Percentiles rank a stretch among this genome's conserved stretches.
These are phyloP conservation scores for Mesitornis unicolor DNA, from an alignment of 2,113 vertebrate genomes.

Conservation along the genomic window DNA sequence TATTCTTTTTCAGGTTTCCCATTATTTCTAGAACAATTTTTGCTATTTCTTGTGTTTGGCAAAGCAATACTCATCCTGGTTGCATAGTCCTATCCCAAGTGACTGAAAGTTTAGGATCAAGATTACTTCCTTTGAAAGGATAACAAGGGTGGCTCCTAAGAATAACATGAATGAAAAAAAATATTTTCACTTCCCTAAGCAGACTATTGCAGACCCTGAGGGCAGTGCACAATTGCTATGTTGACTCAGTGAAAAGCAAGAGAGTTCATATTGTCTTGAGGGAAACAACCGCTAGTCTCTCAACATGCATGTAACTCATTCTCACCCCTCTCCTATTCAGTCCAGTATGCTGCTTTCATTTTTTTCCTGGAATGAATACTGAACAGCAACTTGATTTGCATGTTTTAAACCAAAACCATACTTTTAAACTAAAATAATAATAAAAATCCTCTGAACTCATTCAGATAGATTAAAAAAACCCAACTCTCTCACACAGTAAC, in stretches of 20 bases:
- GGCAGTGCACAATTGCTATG: neutral
- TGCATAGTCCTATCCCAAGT: neutral
- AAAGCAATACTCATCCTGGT: neutral
- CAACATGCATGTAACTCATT: neutral
- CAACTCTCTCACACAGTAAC: neutral
- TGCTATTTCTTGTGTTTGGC: neutral
- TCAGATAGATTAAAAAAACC: neutral
- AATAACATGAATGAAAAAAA: constrained; percentile 28
- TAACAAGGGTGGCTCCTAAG: neutral
- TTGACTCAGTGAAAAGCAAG: neutral
- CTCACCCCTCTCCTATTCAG: neutral
- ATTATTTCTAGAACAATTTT: neutral
- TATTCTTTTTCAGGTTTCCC: neutral
- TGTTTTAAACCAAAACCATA: no score
- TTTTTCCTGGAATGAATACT: neutral
- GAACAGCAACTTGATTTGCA: neutral
- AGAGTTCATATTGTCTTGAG: neutral
- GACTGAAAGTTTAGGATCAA: neutral
- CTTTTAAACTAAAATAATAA: neutral
- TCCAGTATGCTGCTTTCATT: neutral
- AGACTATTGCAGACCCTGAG: neutral
- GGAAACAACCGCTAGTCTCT: neutral
- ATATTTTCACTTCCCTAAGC: neutral
- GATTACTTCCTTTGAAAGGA: neutral
- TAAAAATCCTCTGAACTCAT: neutral